Percentiles rank a stretch among this genome's conserved stretches.
Evolutionary conservation across 2,888 invertebrate species (phyloP).

Genomic region (Rhorus exstirpatorius): DNA sequence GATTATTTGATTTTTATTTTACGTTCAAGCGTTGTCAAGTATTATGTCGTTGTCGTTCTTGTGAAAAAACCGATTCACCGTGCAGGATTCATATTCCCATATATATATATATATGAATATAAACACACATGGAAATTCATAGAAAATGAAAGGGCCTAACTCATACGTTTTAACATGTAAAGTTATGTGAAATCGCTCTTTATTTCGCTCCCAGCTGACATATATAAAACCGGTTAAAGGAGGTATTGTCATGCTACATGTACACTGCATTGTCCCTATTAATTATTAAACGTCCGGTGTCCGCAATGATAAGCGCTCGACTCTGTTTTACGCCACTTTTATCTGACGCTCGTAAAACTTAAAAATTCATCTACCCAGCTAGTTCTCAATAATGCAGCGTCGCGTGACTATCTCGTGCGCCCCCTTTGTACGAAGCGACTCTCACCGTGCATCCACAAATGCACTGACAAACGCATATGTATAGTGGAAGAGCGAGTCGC

Average conservation of each 20-base stretch:
- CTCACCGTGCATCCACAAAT: constrained; percentile 8
- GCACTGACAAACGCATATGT: not conserved
- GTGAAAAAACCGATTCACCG: constrained; percentile 2
- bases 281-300: constrained; percentile 63
- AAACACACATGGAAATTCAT: not conserved
- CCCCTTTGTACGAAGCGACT: constrained; percentile 1
- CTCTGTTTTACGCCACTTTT: constrained; percentile 72
- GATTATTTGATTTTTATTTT: constrained; percentile 40
- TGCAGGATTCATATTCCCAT: not conserved
- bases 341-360: constrained; percentile 76
- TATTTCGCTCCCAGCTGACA: not conserved
- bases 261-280: constrained; percentile 54
- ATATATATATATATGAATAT: not conserved
- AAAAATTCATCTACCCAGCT: constrained; percentile 75
- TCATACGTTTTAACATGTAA: not conserved
- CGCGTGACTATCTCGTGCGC: constrained; percentile 75
- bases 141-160: not conserved
- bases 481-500: not conserved
- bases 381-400: constrained; percentile 77
- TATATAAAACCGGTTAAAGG: constrained; percentile 10
- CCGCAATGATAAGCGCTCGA: constrained; percentile 70
- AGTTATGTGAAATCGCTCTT: not conserved
- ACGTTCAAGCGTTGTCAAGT: not conserved
- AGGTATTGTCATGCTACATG: constrained; percentile 20
- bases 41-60: constrained; percentile 3